Base-by-base conservation (phyloP, 2,888 invertebrate genomes). In the Coremacera marginata region DNA sequence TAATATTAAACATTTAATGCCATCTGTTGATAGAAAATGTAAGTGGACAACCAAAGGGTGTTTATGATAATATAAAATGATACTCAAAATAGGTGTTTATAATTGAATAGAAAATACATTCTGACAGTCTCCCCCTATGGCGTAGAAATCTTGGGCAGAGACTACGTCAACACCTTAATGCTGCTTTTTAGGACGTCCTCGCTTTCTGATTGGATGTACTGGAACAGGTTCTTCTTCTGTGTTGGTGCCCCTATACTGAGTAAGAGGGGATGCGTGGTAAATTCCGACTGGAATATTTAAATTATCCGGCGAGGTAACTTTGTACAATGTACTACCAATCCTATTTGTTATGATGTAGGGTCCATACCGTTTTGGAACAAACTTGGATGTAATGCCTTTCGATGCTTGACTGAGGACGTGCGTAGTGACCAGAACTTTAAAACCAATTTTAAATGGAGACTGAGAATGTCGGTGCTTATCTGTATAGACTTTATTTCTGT, bases 321-420 rank as follows among this genome's bases (percentile, higher is more conserved):
- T 51, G 16, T 78, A 80, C 2, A 62, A 51, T 2, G 79, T 82
- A 19, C 84, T 78, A 5, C 85, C 76, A 16, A 83, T 80, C 70
- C 68, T 76, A 19, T 77, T 67, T 37, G 81, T 73, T 11, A 77
- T 73, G 1, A 65, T 25, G 11, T 79, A 77, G 14, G 76, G 75
- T 5, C 79, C 77, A 76, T 85, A 85, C 27, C 85, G 77, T 65
- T 82, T 81, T n/a, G 85, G 85, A 57, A 81, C 80, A 65, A 87
- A 84, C 72, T 87, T 87, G 0, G 83, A 78, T 22, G 82, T 82
- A 77, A 78, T 71, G 27, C 75, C 79, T 51, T 80, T 82, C 34
- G 72, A 60, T 11, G 81, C 80, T 37, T 81, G 78, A 65, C 84
- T 86, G 8, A 83, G 74, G n/a, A 80, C 70, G 34, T 84, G 84